phyloP scores from a whole-genome alignment of 2,888 invertebrate species.

The Hyalella azteca region DNA sequence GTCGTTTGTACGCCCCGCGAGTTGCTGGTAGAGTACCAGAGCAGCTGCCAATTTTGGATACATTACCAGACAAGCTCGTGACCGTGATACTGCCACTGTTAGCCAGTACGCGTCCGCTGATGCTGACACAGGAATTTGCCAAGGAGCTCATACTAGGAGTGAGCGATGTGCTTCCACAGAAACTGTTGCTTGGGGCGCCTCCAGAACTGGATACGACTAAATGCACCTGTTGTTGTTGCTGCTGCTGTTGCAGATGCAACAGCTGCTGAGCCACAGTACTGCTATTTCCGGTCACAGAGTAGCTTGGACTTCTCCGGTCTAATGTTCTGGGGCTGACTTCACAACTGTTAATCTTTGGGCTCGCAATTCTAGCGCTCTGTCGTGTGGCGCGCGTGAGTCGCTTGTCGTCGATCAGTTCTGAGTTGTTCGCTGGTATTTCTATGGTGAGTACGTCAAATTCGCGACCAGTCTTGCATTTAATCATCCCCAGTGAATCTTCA shows the following conservation, averaged over 20 bases:
- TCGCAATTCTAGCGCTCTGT: conserved; percentile 62
- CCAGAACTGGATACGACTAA: neutral
- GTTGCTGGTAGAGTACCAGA: conserved; percentile 41
- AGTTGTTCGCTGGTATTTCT: conserved; percentile 73
- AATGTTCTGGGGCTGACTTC: conserved; percentile 52
- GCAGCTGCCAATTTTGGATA: neutral
- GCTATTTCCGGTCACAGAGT: neutral
- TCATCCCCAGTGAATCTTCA: neutral
- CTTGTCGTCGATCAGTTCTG: conserved; percentile 62
- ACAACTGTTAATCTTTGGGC: conserved; percentile 60
- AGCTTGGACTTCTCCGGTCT: conserved; percentile 55
- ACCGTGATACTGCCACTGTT: conserved; percentile 37
- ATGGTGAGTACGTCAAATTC: conserved; percentile 79
- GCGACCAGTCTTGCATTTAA: conserved; percentile 58
- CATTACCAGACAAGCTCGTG: neutral
- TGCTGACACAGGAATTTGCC: neutral
- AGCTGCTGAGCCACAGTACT: neutral
- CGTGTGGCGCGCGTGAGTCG: conserved; percentile 62
- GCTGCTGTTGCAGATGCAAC: neutral
- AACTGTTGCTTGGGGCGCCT: neutral
- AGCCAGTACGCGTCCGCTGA: conserved; percentile 8
- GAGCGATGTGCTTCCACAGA: neutral
- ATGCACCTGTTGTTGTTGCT: neutral
- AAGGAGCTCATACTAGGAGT: conserved; percentile 23
- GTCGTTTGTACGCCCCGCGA: conserved; percentile 68